phyloP scores from a whole-genome alignment of 2,113 vertebrate species.

The Oreamnos americanus region DNA sequence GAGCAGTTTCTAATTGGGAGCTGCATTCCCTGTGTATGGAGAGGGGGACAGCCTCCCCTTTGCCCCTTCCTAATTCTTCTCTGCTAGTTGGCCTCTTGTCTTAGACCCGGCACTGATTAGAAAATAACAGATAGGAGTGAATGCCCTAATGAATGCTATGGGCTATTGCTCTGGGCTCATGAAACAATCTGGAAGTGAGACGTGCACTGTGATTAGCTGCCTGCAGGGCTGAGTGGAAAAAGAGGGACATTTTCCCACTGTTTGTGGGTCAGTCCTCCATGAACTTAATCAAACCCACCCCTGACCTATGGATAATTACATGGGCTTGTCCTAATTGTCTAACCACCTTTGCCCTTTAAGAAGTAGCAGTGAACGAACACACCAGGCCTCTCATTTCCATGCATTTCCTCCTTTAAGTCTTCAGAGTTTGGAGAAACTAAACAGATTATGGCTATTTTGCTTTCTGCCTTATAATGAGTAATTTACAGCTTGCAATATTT shows the following conservation, averaged over 20 bases:
- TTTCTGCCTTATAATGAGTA: slow-evolving; percentile 57
- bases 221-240: slow-evolving; percentile 1
- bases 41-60: not conserved
- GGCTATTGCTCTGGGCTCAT: slow-evolving; percentile 37
- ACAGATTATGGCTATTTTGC: slow-evolving; percentile 51
- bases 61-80: not conserved
- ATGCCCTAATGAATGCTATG: slow-evolving; percentile 25
- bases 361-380: slow-evolving; percentile 40
- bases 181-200: slow-evolving; percentile 52
- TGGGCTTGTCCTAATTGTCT: slow-evolving; percentile 53
- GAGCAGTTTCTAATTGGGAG: not conserved
- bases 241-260: slow-evolving; percentile 48
- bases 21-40: not conserved
- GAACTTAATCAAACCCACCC: slow-evolving; percentile 46
- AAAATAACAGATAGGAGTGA: slow-evolving; percentile 48
- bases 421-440: slow-evolving; percentile 47
- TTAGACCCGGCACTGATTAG: not conserved
- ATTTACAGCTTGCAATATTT: slow-evolving; percentile 56
- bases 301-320: slow-evolving; percentile 55
- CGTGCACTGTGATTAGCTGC: slow-evolving; percentile 42
- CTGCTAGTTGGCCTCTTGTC: not conserved
- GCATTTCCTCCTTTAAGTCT: slow-evolving; percentile 51
- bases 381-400: slow-evolving; percentile 48
- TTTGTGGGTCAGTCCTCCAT: slow-evolving; percentile 27
- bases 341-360: slow-evolving; percentile 42